Conservation (phyloP, 1,140 invertebrate species). For the Caenorhabditis briggsae region DNA sequence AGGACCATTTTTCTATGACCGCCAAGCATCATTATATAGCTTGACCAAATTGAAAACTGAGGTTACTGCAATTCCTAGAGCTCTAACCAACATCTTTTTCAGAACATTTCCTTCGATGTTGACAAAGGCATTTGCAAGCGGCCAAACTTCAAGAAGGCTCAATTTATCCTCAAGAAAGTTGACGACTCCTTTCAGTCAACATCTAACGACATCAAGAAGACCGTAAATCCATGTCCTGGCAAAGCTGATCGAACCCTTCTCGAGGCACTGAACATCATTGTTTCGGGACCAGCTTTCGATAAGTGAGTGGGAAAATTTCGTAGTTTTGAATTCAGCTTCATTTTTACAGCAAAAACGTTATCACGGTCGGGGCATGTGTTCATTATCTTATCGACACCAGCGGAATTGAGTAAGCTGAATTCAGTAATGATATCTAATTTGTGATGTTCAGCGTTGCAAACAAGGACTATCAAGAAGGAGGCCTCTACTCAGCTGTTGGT, state of each 20-base stretch:
- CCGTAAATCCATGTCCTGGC: not conserved
- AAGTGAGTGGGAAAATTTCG: not conserved
- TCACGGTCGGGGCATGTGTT: not conserved
- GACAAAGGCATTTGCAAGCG: not conserved
- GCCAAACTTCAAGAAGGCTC: constrained; percentile 30
- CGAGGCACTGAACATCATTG: constrained; percentile 17
- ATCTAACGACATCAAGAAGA: constrained; percentile 25
- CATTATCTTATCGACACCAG: not conserved
- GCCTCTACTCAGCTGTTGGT: constrained; percentile 8
- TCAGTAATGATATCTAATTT: not conserved
- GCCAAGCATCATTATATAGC: constrained; percentile 1
- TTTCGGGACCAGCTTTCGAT: constrained; percentile 26
- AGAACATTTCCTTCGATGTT: constrained; percentile 18
- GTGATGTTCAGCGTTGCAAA: not conserved
- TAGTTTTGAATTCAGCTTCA: no score
- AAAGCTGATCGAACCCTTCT: constrained; percentile 9
- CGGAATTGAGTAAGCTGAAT: not conserved
- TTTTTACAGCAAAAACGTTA: constrained; percentile 40
- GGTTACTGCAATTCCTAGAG: not conserved
- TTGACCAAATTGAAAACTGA: not conserved
- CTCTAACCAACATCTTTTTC: not conserved
- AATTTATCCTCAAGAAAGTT: constrained; percentile 27
- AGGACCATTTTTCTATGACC: constrained; percentile 14
- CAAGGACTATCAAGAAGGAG: constrained; percentile 6
- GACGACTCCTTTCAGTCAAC: constrained; percentile 33